Conservation (phyloP, 2,797 vertebrate species). For the Momotus momota region DNA sequence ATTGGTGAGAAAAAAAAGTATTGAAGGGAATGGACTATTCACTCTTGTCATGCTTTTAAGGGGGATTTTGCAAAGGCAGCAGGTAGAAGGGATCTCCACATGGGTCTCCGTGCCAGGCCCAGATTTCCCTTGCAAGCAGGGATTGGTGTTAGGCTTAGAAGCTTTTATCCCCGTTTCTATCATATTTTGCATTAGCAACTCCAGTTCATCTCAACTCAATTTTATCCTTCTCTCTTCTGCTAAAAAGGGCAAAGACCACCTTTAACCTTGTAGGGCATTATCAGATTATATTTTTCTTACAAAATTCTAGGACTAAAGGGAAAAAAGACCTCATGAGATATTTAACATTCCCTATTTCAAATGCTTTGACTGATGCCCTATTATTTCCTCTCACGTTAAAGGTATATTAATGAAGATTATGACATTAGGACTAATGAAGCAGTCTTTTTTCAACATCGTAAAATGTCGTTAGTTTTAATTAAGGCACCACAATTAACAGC, state of each 20-base stretch:
- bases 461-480: background rate
- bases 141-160: background rate
- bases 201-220: background rate
- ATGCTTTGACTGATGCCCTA: background rate
- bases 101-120: background rate
- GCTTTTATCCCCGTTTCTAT: background rate
- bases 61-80: background rate
- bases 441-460: background rate
- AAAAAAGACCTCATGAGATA: background rate
- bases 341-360: background rate
- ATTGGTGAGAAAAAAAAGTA: background rate
- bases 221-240: background rate
- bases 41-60: background rate
- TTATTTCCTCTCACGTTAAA: background rate
- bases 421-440: background rate
- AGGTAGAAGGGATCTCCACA: background rate
- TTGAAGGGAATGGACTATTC: background rate
- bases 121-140: background rate
- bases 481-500: background rate
- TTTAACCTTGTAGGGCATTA: background rate
- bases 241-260: background rate
- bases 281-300: background rate
- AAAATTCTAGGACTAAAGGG: background rate
- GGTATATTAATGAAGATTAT: background rate
- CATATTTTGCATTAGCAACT: background rate